Evolutionary conservation across 2,888 invertebrate genomes (phyloP).

Genomic region (Leptopterna dolabrata): DNA sequence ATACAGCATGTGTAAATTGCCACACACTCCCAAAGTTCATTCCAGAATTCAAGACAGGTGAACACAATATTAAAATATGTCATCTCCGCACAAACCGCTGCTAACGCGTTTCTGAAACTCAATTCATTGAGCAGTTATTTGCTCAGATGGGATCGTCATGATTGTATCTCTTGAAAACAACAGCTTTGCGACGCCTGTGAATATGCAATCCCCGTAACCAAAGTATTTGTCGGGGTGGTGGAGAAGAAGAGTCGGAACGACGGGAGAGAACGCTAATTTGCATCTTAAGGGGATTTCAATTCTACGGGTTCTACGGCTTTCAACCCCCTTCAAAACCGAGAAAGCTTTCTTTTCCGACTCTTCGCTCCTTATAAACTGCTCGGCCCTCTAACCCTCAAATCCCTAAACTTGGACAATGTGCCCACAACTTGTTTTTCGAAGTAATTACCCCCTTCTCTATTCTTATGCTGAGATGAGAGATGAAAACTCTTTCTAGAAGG

Average conservation of each 20-base stretch:
- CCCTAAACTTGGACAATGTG: neutral
- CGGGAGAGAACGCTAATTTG: conserved; percentile 23
- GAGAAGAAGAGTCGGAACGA: neutral
- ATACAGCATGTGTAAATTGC: too few relatives aligned
- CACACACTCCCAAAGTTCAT: too few relatives aligned
- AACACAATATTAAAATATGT: too few relatives aligned
- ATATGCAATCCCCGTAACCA: neutral
- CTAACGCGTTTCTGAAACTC: too few relatives aligned
- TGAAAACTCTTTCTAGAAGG: neutral
- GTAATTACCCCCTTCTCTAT: neutral
- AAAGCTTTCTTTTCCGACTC: neutral
- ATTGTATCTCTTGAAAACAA: neutral
- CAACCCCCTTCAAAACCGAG: neutral
- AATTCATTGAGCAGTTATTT: too few relatives aligned
- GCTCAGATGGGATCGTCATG: conserved; percentile 5
- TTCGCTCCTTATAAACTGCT: neutral
- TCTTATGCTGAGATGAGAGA: neutral
- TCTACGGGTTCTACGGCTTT: neutral
- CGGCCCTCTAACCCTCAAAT: neutral
- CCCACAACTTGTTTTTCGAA: neutral
- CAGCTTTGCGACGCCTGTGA: neutral
- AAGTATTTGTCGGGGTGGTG: neutral
- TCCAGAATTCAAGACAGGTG: too few relatives aligned
- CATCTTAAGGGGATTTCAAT: conserved; percentile 12
- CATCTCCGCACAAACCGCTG: too few relatives aligned